These are phyloP conservation scores for Aphodius granarius DNA, from an alignment of 2,888 invertebrate genomes.

Conservation along the genomic window DNA sequence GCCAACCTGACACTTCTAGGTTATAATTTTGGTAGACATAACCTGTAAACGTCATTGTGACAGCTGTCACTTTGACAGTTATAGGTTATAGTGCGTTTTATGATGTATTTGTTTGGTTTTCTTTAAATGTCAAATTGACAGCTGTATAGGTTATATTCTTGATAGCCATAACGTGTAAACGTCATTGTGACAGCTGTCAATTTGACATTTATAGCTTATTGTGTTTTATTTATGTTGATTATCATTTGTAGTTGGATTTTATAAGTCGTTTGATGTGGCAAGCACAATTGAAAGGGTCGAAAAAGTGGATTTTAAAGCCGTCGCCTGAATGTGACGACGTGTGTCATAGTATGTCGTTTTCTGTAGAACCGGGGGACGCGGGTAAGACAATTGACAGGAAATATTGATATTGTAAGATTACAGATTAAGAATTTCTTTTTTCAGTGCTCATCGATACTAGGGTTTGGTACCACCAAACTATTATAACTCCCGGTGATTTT, in stretches of 20 bases:
- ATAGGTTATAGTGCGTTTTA: not conserved
- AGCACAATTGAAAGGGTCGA: conserved; percentile 83
- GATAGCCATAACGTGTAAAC: not conserved
- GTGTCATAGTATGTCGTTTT: conserved; percentile 74
- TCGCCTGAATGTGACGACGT: conserved; percentile 83
- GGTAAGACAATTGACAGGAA: conserved; percentile 63
- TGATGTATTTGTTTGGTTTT: too few relatives aligned
- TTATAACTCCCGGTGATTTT: conserved; percentile 77
- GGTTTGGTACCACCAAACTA: conserved; percentile 89
- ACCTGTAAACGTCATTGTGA: not conserved
- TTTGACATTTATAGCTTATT: not conserved
- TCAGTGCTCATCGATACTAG: conserved; percentile 85
- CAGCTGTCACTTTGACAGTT: not conserved
- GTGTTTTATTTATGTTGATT: not conserved
- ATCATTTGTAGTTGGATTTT: conserved; percentile 76
- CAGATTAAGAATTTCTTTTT: conserved; percentile 39
- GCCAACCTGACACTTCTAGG: not conserved
- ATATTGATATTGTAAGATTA: not conserved
- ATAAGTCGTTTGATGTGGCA: conserved; percentile 93
- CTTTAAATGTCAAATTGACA: not conserved
- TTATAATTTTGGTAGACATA: not conserved
- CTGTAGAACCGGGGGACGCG: conserved; percentile 84
- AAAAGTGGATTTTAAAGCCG: conserved; percentile 82
- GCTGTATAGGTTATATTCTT: not conserved
- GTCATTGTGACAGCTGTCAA: not conserved